Base-by-base conservation (phyloP, 2,797 vertebrate species). In the Helostoma temminkii region DNA sequence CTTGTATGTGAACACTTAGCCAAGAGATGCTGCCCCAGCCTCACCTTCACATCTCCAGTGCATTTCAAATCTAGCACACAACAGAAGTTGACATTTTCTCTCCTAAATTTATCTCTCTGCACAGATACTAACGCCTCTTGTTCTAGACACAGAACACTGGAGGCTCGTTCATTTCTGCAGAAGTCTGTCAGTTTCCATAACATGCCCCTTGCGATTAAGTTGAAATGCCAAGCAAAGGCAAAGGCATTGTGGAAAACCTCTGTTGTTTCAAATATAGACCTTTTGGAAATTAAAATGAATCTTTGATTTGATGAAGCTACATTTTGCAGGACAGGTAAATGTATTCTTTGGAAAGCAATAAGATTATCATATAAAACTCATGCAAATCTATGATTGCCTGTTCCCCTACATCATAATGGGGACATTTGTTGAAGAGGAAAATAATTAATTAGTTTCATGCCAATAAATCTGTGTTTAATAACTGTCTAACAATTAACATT, bases 71-170 rank as follows among this genome's bases (percentile, higher is more conserved):
- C 66, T 30, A 67, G 74, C 75, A 58, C 74, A 85, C 72, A 82
- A 87, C 78, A 86, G 74, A 86, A 86, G 85, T 77, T 93, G 92
- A 92, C 91, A 93, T 93, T 92, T 91, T 84, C 74, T 63, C 58
- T 72, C 65, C 81, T 85, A 91, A 90, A 83, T 91, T 83, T 90
- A 91, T 88, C 83, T 77, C 83, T 50, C 52, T 47, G 60, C 61
- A 32, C 79, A 37, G 70, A 79, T 59, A 77, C 65, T 74, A 42
- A 34, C 30, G 59, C 81, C 66, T 83, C 71, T 63, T 81, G 74
- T 74, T 79, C 49, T 57, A 75, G 67, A 78, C 78, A 34, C 66
- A 61, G 63, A 79, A 61, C 71, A 84, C 69, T 60, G 53, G 67
- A 82, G 74, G 76, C 80, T 82, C 74, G 42, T 77, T 87, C 70